Base-by-base conservation (phyloP, 2,797 vertebrate genomes). In the Leuciscus waleckii region DNA sequence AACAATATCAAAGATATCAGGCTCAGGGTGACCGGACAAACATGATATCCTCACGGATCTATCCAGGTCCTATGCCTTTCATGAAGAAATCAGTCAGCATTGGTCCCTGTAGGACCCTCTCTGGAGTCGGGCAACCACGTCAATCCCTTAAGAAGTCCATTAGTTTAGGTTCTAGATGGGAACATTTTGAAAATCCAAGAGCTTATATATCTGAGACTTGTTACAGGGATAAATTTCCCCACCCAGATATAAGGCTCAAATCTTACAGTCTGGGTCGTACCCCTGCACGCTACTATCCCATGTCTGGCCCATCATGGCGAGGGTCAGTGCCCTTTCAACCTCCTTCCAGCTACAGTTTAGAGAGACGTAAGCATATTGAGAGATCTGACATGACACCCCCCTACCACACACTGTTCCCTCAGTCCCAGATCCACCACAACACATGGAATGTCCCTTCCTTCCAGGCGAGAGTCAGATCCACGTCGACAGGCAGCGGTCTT, bases 81-180 rank as follows among this genome's bases (percentile, higher is more conserved):
- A 90, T 96, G 43, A 96, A 92, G 89, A 96, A 96, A 84, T 96
- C 95, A 83, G 63, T 94, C 11, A 96, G 95, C 88, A 85, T 93
- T 0, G 95, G 93, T 69, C 94, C 94, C 11, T 94, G 92, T 83
- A 92, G 94, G 89, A 92, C 93, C 0, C 92, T 94, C 46, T 93
- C 94, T 29, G 92, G 91, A 39, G 78, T 93, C 82, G 92, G 90
- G 11, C 93, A 88, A 6, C 93, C 94, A 41, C 90, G 88, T 51
- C 93, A 94, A 79, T 94, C 93, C 88, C 91, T 96, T 7, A 96
- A 94, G 89, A 96, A 96, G 80, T 95, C 95, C 13, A 90, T 93
- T 80, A 96, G 95, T 88, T 92, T 96, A 79, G 95, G 95, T 67
- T 93, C 93, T 35, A 95, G 94, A 83, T 96, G 94, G 94, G 92